phyloP scores from a whole-genome alignment of 2,888 invertebrate species.

The Drosophila lutescens region DNA sequence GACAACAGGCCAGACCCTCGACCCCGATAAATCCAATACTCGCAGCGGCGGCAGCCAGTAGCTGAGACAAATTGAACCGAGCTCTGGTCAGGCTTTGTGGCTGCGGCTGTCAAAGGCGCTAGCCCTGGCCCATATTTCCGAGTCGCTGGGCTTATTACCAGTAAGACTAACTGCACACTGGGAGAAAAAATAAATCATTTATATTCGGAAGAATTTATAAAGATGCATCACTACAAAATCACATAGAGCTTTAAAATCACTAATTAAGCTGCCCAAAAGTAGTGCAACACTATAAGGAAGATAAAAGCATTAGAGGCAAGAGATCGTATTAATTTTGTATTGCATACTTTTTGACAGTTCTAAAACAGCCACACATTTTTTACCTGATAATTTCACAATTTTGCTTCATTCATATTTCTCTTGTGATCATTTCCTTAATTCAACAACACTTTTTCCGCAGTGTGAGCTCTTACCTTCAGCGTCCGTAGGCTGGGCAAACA shows the following conservation, averaged over 20 bases:
- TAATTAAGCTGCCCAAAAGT: no score
- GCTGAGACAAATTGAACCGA: conserved; percentile 26
- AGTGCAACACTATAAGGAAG: no score
- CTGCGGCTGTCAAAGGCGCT: conserved; percentile 39
- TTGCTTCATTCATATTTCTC: no score
- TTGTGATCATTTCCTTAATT: background rate
- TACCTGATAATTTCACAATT: no score
- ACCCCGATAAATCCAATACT: conserved; percentile 36
- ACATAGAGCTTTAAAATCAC: no score
- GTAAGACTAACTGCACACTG: conserved; percentile 44
- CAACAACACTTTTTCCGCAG: background rate
- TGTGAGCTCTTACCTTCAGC: conserved; percentile 17
- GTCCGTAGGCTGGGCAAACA: conserved; percentile 53
- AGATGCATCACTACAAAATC: no score
- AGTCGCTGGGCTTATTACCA: conserved; percentile 53
- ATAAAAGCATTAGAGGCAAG: no score
- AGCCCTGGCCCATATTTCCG: conserved; percentile 51
- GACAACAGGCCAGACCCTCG: conserved; percentile 31
- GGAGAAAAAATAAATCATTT: background rate
- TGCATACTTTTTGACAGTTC: no score
- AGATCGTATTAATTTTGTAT: no score
- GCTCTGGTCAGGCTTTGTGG: conserved; percentile 34
- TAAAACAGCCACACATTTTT: no score
- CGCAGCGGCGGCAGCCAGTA: conserved; percentile 2
- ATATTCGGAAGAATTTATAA: no score